Base-by-base conservation (phyloP, 2,113 vertebrate genomes). In the Regulus satrapa region DNA sequence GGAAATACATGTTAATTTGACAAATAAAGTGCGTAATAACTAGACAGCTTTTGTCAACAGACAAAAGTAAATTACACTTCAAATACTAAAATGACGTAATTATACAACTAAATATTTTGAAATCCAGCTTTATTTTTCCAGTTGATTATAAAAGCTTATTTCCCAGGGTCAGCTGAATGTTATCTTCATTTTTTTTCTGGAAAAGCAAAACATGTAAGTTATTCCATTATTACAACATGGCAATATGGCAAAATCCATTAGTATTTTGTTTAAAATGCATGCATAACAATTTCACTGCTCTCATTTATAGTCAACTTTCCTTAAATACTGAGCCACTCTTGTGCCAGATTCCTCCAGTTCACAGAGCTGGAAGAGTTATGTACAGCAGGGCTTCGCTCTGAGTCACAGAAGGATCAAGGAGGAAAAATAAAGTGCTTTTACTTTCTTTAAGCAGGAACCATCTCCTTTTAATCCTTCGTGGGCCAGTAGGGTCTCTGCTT, bases 101-200 rank as follows among this genome's bases (percentile, higher is more conserved):
- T 69, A 74, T 88, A 41, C 55, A 76, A 90, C 56, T 58, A 34
- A 62, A 66, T 63, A 87, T 80, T 95, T 62, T 97, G 58, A 93
- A 78, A 95, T 95, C 17, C 78, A 73, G 29, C 64, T 93, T 92
- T 95, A 81, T 88, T 95, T 92, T 95, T 89, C 73, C 63, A 21
- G 9, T 82, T 94, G 88, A 96, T 77, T 94, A 94, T 96, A 96
- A 97, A 98, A 97, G 64, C 38, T 89, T 94, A 56, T 97, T 97
- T 96, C 87, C 94, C 34, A 58, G 52, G 54, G 38, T 52, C 74
- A 46, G 34, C 41, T 91, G 72, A 86, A 93, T 85, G 19, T 18
- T 43, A n/a, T 40, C 31, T 85, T 74, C 8, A 40, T 82, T 82
- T 81, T 59, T 58, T 59, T 52, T 61, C 48, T 48, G 40, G 63